Conservation (phyloP, 2,888 invertebrate species). For the Chaetogeoica ovagalla region DNA sequence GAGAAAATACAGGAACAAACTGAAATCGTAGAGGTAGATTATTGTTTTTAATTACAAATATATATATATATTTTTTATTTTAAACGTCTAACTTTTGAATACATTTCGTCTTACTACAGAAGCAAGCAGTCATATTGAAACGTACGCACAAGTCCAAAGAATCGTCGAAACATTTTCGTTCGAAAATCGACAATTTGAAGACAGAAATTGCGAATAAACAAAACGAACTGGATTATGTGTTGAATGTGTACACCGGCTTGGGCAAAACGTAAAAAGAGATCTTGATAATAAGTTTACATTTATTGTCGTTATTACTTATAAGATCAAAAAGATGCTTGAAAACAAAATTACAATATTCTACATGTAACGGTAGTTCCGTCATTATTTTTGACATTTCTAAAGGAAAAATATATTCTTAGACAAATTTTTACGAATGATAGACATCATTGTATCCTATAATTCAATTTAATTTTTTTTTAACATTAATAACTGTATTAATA, state of each 20-base stretch:
- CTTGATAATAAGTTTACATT: neutral
- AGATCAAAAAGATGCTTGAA: too few species aligned
- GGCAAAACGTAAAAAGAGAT: constrained; percentile 14
- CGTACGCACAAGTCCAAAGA: constrained; percentile 24
- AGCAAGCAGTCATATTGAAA: constrained; percentile 27
- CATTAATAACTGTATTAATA: neutral
- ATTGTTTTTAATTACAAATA: neutral
- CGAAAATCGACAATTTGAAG: constrained; percentile 25
- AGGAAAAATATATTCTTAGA: too few species aligned
- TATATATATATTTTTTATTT: neutral
- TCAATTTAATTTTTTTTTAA: neutral
- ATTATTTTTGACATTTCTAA: neutral
- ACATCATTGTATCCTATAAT: neutral
- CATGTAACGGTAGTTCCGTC: too few species aligned
- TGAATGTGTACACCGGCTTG: constrained; percentile 22
- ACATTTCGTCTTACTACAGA: constrained; percentile 1
- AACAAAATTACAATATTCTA: too few species aligned
- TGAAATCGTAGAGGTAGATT: constrained; percentile 35
- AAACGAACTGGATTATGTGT: constrained; percentile 35
- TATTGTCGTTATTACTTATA: neutral
- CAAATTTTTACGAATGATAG: too few species aligned
- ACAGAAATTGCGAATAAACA: constrained; percentile 24
- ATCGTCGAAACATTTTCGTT: constrained; percentile 22
- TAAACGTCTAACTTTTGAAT: neutral
- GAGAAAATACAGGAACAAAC: constrained; percentile 44